phyloP scores from a whole-genome alignment of 1,140 invertebrate species.

The Arion vulgaris region DNA sequence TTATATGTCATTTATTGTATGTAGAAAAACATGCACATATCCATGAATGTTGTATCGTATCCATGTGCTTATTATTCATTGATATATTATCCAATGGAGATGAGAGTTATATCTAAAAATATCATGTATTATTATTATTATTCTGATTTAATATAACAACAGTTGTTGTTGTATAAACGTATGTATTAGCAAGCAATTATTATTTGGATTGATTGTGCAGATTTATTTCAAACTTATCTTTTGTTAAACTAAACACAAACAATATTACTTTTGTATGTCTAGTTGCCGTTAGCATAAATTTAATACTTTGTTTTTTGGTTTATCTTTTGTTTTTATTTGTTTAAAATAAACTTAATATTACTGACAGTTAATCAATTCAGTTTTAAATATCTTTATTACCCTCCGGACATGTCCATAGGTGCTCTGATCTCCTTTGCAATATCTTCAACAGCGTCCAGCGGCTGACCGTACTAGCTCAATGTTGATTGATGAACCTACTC shows the following conservation, averaged over 20 bases:
- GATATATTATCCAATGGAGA: neutral
- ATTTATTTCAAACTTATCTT: neutral
- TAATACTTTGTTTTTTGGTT: no score
- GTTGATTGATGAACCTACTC: no score
- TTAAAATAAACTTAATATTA: no score
- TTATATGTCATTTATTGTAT: neutral
- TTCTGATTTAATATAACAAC: neutral
- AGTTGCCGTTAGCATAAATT: neutral
- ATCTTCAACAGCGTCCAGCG: no score
- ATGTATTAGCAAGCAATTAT: neutral
- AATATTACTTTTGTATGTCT: neutral
- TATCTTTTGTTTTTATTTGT: no score
- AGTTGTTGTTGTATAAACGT: neutral
- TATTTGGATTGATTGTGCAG: neutral
- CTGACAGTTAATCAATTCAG: no score
- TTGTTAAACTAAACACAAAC: neutral
- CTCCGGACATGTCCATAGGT: no score
- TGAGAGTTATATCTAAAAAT: neutral
- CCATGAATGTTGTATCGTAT: slow-evolving; percentile 8
- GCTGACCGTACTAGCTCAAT: no score
- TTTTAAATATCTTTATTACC: no score
- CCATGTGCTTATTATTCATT: neutral
- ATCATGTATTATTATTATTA: neutral
- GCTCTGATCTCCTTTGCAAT: no score
- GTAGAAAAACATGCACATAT: neutral